Evolutionary conservation across 2,113 vertebrate species (phyloP).

Genomic region (Hippocampus mohnikei): DNA sequence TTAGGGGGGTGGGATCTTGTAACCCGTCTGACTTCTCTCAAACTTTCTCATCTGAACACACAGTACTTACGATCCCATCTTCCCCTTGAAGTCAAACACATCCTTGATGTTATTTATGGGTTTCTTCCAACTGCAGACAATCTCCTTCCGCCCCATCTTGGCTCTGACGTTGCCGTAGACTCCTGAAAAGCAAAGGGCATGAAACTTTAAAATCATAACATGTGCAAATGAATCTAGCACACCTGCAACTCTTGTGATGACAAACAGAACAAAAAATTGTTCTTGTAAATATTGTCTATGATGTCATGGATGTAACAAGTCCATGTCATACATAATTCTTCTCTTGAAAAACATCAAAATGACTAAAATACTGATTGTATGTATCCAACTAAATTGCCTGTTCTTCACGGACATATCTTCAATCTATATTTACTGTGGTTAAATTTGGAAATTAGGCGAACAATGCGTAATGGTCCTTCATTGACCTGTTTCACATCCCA

Average conservation of each 20-base stretch:
- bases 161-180: conserved; percentile 75
- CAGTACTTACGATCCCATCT: conserved; percentile 87
- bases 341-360: neutral
- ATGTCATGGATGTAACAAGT: neutral
- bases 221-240: neutral
- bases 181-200: conserved; percentile 41
- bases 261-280: too few species aligned
- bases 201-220: neutral
- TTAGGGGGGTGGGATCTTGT: neutral
- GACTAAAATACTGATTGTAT: neutral
- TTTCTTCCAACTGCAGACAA: conserved; percentile 87
- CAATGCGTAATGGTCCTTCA: neutral
- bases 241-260: too few species aligned
- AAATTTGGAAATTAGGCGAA: neutral
- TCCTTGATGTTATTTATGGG: conserved; percentile 86
- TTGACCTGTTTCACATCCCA: neutral
- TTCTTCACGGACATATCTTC: neutral
- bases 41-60: neutral
- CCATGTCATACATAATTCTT: neutral
- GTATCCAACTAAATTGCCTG: neutral
- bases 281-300: neutral
- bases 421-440: neutral
- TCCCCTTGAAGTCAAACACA: conserved; percentile 88
- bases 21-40: neutral
- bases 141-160: conserved; percentile 83